phyloP scores from a whole-genome alignment of 2,113 vertebrate genomes.

The Solenodon paradoxus region DNA sequence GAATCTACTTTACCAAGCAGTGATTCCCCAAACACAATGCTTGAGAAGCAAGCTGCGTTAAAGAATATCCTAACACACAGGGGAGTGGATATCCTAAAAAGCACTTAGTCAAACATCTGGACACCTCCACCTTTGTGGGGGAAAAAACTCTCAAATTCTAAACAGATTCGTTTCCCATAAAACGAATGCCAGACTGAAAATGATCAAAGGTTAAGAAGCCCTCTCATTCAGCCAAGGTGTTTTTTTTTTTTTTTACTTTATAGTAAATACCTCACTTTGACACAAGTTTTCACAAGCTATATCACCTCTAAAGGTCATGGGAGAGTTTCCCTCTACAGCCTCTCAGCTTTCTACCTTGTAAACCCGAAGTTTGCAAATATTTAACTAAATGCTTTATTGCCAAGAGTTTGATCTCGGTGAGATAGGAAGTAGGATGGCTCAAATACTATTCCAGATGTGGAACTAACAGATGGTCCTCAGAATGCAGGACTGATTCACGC shows the following conservation, averaged over 20 bases:
- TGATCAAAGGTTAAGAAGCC: neutral
- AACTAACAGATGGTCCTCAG: too few relatives aligned
- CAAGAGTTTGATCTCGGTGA: neutral
- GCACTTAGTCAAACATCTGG: neutral
- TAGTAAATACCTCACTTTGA: neutral
- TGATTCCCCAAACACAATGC: neutral
- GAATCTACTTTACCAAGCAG: neutral
- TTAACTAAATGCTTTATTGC: neutral
- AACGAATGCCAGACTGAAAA: neutral
- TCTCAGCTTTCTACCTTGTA: neutral
- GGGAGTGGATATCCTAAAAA: neutral
- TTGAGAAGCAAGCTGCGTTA: neutral
- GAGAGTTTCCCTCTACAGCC: neutral
- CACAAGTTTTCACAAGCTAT: neutral
- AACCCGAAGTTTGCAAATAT: conserved; percentile 14
- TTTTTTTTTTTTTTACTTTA: neutral
- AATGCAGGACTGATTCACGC: neutral
- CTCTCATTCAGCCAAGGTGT: neutral
- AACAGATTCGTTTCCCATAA: neutral
- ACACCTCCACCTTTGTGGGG: neutral
- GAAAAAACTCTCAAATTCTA: neutral
- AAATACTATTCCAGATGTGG: neutral
- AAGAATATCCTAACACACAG: neutral
- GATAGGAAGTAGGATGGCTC: neutral
- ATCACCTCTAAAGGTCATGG: neutral